Base-by-base conservation (phyloP, 2,797 vertebrate species). In the Anabas testudineus region DNA sequence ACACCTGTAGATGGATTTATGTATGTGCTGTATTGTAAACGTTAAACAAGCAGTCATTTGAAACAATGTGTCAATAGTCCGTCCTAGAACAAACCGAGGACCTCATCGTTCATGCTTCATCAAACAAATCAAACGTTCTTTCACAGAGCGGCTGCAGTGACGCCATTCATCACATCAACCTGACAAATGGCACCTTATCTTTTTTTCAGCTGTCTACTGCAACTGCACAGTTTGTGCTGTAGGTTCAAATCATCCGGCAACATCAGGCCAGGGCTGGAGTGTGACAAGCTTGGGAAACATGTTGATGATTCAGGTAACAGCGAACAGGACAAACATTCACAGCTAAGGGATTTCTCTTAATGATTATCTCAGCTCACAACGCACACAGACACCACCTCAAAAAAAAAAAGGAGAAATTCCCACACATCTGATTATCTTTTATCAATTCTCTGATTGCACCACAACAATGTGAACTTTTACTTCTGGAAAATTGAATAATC, bases 271-370 rank as follows among this genome's bases (percentile, higher is more conserved):
- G 16, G 19, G 36, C 16, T 8, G 42, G 4, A 19, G 9, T 10
- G 15, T 45, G 67, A 67, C 74, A 76, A 46, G 55, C 41, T 54
- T 71, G 72, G 36, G 76, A 80, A 78, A 39, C 47, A 10, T 59
- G 15, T n/a, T n/a, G n/a, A n/a, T 2, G 47, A 67, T 47, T 60
- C 18, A 62, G 28, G 67, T 43, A 41, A 59, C n/a, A 60, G 34
- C 13, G 24, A 74, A 65, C 41, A 64, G 30, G 22, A 62, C 53
- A 75, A 73, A 67, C 34, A 63, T 63, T 42, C 2, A 42, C 21
- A 62, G 24, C 15, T 3, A 56, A 41, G 34, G 5, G 36, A 54
- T 70, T 36, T 6, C 9, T 43, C 16, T 13, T 24, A 6, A 24
- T 55, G 22, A 43, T 42, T 1, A 68, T 0, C 2, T 41, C 32